Evolutionary conservation across 1,140 invertebrate species (phyloP), one percentile per base, ranked within the genome.

Genomic region (Drosophila tsacasi): DNA sequence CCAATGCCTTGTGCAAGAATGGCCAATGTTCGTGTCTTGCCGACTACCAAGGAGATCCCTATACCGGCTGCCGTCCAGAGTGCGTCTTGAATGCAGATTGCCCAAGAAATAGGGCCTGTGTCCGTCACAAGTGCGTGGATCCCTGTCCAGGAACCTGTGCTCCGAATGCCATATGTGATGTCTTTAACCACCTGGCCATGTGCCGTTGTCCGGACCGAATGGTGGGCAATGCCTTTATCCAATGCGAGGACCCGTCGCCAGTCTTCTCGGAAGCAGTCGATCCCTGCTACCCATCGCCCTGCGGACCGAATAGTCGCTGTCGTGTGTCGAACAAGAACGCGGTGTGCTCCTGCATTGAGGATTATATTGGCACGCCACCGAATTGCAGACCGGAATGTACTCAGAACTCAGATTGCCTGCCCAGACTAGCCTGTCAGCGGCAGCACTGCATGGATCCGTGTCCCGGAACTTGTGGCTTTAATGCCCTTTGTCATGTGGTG

Each of bases 301-400:
- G 95, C 84, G 95, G 95, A 30, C 93, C 93, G 0, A 94, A 95
- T 71, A 93, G 93, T 47, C 86, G 94, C 10, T 95, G 95, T 67
- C 82, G 93, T 8, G 93, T 93, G 25, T 54, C 90, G 3, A 94
- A 95, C 68, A 94, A 93, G 25, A 94, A 93, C 42, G 95, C 95
- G 19, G 94, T 95, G 2, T 96, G 96, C 81, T 93, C 94, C 40
- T 96, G 96, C 83, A 92, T 94, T 32, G 81, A 93, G 55, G 94
- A 95, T 61, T 95, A 94, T 84, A 93, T 94, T 62, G 95, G 96
- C 10, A 95, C 96, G 92, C 95, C 96, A 25, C 96, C 97, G 2
- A 97, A 96, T 75, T 97, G 97, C 92, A 94, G 96, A 83, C 96
- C 97, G 8, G 97, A 97, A 93, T 97, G 97, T 93, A 95, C 95